Conservation (phyloP, 2,797 vertebrate genomes). For the Sebastes reedi region DNA sequence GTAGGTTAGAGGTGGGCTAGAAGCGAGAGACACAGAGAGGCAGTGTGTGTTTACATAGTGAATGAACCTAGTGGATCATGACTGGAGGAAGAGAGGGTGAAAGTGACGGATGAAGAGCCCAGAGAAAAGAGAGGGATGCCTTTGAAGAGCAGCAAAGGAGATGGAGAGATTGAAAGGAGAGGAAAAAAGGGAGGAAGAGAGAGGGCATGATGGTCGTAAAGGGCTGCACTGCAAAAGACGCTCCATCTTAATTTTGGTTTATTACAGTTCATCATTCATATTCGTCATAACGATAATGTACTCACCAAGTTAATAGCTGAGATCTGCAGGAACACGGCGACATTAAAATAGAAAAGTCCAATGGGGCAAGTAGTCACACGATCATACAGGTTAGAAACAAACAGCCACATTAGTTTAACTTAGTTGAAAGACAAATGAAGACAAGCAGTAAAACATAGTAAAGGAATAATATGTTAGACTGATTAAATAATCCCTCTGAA, state of each 20-base stretch:
- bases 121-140: background rate
- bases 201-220: background rate
- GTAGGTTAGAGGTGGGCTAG: slow-evolving; percentile 22
- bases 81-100: background rate
- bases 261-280: background rate
- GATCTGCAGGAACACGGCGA: background rate
- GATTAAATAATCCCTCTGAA: no score
- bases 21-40: slow-evolving; percentile 8
- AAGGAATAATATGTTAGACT: no score
- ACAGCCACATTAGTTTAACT: background rate
- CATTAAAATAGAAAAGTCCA: background rate
- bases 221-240: background rate
- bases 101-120: slow-evolving; percentile 10
- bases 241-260: background rate
- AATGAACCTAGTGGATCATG: slow-evolving; percentile 48
- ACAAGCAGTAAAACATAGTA: background rate
- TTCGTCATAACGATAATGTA: background rate
- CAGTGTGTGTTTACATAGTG: slow-evolving; percentile 50
- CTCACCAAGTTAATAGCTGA: background rate
- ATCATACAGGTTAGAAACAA: background rate
- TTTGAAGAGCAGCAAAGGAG: background rate
- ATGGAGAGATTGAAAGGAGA: background rate
- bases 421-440: background rate
- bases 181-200: background rate
- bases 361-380: background rate